phyloP scores from a whole-genome alignment of 2,888 invertebrate genomes.

The Aelia acuminata region DNA sequence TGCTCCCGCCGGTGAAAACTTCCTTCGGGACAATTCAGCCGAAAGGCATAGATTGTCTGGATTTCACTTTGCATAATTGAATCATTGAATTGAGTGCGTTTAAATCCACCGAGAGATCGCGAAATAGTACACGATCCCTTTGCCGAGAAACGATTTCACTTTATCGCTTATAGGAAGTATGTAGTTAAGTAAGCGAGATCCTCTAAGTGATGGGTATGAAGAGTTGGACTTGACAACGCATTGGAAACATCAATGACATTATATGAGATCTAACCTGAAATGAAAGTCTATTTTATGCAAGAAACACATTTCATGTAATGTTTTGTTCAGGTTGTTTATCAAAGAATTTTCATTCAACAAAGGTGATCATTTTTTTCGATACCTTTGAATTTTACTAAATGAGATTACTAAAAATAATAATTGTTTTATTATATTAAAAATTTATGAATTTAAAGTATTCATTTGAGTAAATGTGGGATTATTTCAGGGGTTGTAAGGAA shows the following conservation, averaged over 20 bases:
- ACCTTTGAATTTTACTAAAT: too few relatives aligned
- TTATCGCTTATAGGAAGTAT: neutral
- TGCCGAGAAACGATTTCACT: neutral
- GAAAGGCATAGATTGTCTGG: neutral
- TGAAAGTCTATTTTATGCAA: too few relatives aligned
- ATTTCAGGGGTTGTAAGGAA: too few relatives aligned
- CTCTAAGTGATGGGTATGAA: neutral
- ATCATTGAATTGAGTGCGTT: constrained; percentile 32
- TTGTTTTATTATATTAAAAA: too few relatives aligned
- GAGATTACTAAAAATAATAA: too few relatives aligned
- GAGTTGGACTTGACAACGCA: neutral
- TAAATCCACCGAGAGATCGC: neutral
- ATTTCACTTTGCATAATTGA: constrained; percentile 39
- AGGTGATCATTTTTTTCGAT: too few relatives aligned
- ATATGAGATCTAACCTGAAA: too few relatives aligned
- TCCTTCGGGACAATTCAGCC: neutral
- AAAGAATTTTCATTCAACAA: too few relatives aligned
- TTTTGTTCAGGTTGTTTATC: too few relatives aligned
- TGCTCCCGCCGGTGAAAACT: neutral
- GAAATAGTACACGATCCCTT: neutral
- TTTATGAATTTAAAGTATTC: too few relatives aligned
- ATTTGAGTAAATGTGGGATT: too few relatives aligned
- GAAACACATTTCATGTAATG: too few relatives aligned
- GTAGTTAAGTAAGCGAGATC: neutral
- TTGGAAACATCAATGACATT: neutral